Base-by-base conservation (phyloP, 2,888 invertebrate genomes). In the Caenorhabditis sp. region DNA sequence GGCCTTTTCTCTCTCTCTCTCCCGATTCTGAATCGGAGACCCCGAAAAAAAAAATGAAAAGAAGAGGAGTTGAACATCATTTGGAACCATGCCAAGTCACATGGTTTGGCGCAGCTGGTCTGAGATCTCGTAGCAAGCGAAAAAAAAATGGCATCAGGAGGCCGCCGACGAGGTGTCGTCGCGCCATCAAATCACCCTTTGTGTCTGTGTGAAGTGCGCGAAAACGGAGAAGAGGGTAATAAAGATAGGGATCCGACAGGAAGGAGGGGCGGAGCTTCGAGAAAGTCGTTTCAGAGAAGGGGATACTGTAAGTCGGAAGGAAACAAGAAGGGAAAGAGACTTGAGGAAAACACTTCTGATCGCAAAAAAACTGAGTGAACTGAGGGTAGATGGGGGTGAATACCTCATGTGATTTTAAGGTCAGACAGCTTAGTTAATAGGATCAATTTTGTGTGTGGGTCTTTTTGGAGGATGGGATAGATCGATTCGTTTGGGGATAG, bases 51-150 rank as follows among this genome's bases (percentile, higher is more conserved):
- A 24, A 41, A 24, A 10, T 24, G 8, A 38, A 38, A 59, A 26
- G 26, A 59, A 54, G 44, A 56, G 31, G 72, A 66, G 66, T 69
- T 59, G 68, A 77, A 77, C 69, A 77, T 69, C 76, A 38, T 77
- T 69, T 77, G 76, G 76, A 69, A 77, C 61, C n/a, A 47, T 77
- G 76, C 76, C 76, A 77, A 69, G 76, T 77, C 76, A 77, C 68
- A 68, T 77, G 76, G 49, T 77, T 35, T 66, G 68, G 44, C 35
- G 38, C 49, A 19, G 16, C 24, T 16, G 41, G 26, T 14, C 4
- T 10, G 35, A 38, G 38, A 31, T n/a, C 19, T 28, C 28, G 38
- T 35, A 44, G n/a, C n/a, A 4, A 2, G 26, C 26, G 4, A 19
- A 38, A 70, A 56, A 61, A 49, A 73, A 49, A 61, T 22, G 35